Base-by-base conservation (phyloP, 2,797 vertebrate species). In the Pseudocheirus occidentalis region DNA sequence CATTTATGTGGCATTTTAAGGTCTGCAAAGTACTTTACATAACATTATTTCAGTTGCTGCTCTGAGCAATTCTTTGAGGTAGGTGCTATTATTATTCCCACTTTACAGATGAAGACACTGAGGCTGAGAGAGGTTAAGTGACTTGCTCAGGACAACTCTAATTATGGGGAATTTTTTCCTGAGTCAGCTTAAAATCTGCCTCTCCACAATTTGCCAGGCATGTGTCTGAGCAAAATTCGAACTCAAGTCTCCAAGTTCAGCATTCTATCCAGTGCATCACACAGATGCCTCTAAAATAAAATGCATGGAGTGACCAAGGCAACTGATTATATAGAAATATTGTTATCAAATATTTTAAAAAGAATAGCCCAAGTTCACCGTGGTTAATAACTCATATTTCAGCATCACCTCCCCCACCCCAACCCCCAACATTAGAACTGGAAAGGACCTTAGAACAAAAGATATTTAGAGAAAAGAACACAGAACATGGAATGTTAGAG, bases 361-460 rank as follows among this genome's bases (percentile, higher is more conserved):
- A 46, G 2, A 40, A 46, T 7, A 46, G 21, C 6, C 46, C 9
- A 81, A 21, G 21, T 81, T 46, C n/a, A 46, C 16, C 62, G 6
- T 16, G 13, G 18, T 18, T 81, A 46, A 27, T 21, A 24, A 81
- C 5, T 31, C n/a, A 40, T 46, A 46, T 81, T 81, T 81, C 24
- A 81, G 40, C 46, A 46, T 13, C 0, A 3, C 55, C 34, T 34
- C 0, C 34, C 0, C 13, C 0, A 5, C 1, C 34, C 14, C 34
- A 18, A 3, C 16, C 1, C 34, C 14, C 34, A 18, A 3, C 5
- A 1, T n/a, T 40, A 62, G 29, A 34, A 34, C 1, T n/a, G n/a
- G n/a, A 73, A 73, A 16, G n/a, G 2, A 40, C 0, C 2, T 73
- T 73, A n/a, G 66, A 73, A 73, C 16, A 73, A 52, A 52, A n/a